Percentiles rank a stretch among this genome's conserved stretches.
Evolutionary conservation across 2,888 invertebrate species (phyloP).

Genomic region (Nephrotoma appendiculata): DNA sequence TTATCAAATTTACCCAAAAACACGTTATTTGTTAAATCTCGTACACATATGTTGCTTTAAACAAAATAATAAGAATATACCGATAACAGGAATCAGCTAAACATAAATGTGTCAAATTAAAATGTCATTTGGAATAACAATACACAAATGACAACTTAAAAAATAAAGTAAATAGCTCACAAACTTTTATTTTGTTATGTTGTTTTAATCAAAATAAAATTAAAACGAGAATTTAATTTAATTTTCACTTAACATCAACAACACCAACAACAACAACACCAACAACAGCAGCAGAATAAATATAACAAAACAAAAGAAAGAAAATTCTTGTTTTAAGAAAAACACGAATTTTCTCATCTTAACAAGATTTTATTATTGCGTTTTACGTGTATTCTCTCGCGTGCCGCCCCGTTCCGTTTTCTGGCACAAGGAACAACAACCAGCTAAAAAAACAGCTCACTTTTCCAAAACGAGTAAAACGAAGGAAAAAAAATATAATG

Average conservation of each 20-base stretch:
- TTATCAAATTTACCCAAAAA: too few species aligned
- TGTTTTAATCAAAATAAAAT: not conserved
- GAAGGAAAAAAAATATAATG: not conserved
- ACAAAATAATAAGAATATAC: too few species aligned
- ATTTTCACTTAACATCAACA: not conserved
- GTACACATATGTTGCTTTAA: too few species aligned
- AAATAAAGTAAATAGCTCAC: not conserved
- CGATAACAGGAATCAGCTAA: not conserved
- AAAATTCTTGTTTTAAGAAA: not conserved
- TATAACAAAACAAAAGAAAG: not conserved
- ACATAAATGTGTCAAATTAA: not conserved
- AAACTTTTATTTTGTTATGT: not conserved
- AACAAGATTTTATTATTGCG: not conserved
- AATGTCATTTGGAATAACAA: not conserved
- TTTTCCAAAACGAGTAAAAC: not conserved
- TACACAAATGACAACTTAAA: not conserved
- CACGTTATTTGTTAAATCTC: too few species aligned
- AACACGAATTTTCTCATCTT: not conserved
- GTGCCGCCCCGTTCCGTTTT: not conserved
- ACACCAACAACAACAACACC: not conserved
- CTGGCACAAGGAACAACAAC: not conserved
- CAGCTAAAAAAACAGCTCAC: not conserved
- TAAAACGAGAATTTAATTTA: not conserved
- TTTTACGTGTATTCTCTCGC: not conserved
- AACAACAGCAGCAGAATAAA: not conserved